Base-by-base conservation (phyloP, 2,888 invertebrate species). In the Frankliniella intonsa region DNA sequence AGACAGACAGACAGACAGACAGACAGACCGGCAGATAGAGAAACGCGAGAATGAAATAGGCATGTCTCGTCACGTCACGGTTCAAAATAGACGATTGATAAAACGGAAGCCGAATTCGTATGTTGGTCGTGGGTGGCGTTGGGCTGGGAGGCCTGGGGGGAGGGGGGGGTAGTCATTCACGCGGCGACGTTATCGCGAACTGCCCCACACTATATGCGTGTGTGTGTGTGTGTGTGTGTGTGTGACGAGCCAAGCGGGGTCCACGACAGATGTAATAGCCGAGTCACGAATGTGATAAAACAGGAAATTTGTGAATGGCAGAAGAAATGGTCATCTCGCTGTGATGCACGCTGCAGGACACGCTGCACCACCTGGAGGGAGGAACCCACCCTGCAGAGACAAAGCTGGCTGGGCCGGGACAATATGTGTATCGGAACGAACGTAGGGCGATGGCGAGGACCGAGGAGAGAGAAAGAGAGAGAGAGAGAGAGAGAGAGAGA, bases 71-170 rank as follows among this genome's bases (percentile, higher is more conserved):
- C 69, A 69, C 69, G 69, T 19, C 69, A 19, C 69, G 69, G 9
- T 55, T 55, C 55, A 55, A 22, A 69, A 69, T 69, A 69, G 69
- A 69, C 69, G 69, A 22, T n/a, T 69, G 69, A 69, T 69, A 69
- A 69, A 69, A 69, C 69, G 69, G 69, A 69, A n/a, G 69, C 69
- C n/a, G 11, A 69, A 69, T 69, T 19, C 22, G 22, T n/a, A 22
- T 22, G 69, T 19, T 22, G 69, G 22, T 22, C 38, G 38, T 38
- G 38, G 38, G 38, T 38, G 38, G 38, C 38, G 38, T 38, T 38
- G 55, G 1, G 14, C 55, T 17, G 55, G 55, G 55, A 17, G 55
- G 5, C n/a, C n/a, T n/a, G n/a, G 55, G 17, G 55, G 69, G 7
- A 22, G 69, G 22, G 22, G 69, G 22, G 69, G 69, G 8, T 10